These are phyloP conservation scores for Ennomos quercinarius DNA, from an alignment of 2,888 invertebrate species.

Conservation along the genomic window DNA sequence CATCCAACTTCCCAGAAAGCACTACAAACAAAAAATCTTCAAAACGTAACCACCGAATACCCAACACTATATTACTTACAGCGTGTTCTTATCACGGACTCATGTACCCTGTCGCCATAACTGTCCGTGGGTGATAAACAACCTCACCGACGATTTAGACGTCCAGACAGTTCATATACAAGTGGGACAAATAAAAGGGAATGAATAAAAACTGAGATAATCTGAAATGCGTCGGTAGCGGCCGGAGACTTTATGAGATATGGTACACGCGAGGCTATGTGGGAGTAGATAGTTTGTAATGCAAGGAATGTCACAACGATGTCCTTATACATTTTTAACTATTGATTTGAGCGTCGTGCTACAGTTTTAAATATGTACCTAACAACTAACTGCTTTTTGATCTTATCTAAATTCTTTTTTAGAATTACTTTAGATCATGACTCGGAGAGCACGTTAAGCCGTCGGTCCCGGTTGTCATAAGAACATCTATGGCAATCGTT, in stretches of 20 bases:
- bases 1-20: background rate
- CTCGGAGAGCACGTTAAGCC: too few relatives aligned
- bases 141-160: constrained; percentile 64
- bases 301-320: background rate
- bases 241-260: constrained; percentile 33
- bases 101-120: constrained; percentile 43
- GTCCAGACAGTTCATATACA: constrained; percentile 41
- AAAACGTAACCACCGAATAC: constrained; percentile 10
- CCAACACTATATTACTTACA: constrained; percentile 5
- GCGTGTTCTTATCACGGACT: constrained; percentile 55
- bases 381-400: too few relatives aligned
- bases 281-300: background rate
- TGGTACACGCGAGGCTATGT: constrained; percentile 31
- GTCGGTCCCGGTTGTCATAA: too few relatives aligned
- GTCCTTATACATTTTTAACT: background rate
- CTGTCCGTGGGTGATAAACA: constrained; percentile 59
- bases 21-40: background rate
- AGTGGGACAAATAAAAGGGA: constrained; percentile 35
- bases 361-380: too few relatives aligned
- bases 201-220: constrained; percentile 39
- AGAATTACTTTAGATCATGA: too few relatives aligned
- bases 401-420: too few relatives aligned
- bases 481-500: too few relatives aligned
- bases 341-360: too few relatives aligned
- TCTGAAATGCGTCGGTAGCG: constrained; percentile 43